Evolutionary conservation across 1,140 invertebrate species (phyloP), one percentile per base, ranked within the genome.

Genomic region (Drosophila pandora): DNA sequence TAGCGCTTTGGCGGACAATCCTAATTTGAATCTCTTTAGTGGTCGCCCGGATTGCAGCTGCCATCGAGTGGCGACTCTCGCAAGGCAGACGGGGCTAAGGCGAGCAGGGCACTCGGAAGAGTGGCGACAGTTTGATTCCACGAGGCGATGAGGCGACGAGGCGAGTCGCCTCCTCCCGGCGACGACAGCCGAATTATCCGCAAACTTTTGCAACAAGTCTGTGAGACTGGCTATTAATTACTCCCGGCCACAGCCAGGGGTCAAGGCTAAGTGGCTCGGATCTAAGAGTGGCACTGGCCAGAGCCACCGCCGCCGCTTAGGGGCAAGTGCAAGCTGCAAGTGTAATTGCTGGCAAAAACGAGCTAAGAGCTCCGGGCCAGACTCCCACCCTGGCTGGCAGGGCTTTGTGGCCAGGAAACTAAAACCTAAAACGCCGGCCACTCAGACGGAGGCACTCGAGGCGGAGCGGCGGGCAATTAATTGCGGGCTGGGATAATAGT

Each of bases 1-100:
- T 17, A 49, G 8, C 10, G 25, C 56, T 57, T 69, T 49, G 63
- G 41, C 37, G 23, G 69, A 63, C 32, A 69, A 69, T 68, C 63
- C 47, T 63, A 55, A 67, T 69, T 69, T 69, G 43, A 67, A 68
- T 65, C 61, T 55, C 64, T 48, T 67, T 67, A 68, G 62, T 56
- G 65, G 65, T 56, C 23, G n/a, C 39, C 37, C 62, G 63, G 28
- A 32, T 28, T 9, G 13, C 22, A 22, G 23, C 50, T 68, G 49
- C 45, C 61, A 69, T 23, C 39, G 17, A 17, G 17, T 17, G 17
- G 17, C 17, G 17, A 0, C 17, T 17, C 17, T 17, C 17, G 17
- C 17, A 17, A 17, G 17, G 17, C 17, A 17, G 17, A 17, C 17
- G 17, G 17, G 17, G 22, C 37, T 55, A 7, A 30, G 28, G 37